Evolutionary conservation across 30 jellyfish, hydroid and myxozoan genomes (phyloP).

Genomic region (Aurelia aurita): DNA sequence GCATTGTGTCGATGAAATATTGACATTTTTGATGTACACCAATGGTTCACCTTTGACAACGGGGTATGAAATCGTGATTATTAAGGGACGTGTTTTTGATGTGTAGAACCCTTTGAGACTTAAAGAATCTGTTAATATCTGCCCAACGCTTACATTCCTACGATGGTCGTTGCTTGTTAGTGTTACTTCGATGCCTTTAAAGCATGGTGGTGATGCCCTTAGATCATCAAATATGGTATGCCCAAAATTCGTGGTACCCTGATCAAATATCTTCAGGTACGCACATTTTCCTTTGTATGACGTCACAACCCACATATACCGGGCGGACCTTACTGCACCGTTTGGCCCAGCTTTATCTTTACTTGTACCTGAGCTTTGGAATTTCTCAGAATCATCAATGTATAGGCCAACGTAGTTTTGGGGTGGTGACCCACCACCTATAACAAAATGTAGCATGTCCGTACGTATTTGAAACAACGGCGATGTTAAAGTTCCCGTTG

Average conservation of each 20-base stretch:
- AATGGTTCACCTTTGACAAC: constrained; percentile 26
- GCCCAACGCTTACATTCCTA: constrained; percentile 11
- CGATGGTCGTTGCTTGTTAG: neutral
- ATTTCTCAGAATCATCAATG: constrained; percentile 22
- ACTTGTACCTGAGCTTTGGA: constrained; percentile 31
- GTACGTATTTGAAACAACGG: constrained; percentile 61
- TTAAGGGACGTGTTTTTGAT: constrained; percentile 23
- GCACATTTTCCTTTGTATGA: constrained; percentile 39
- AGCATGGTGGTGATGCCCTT: constrained; percentile 66
- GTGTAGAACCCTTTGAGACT: constrained; percentile 37
- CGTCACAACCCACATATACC: constrained; percentile 62
- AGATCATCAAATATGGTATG: constrained; percentile 54
- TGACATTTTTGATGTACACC: constrained; percentile 4
- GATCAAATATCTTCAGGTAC: constrained; percentile 17
- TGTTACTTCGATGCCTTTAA: constrained; percentile 24
- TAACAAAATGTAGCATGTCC: constrained; percentile 17
- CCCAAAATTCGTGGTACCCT: constrained; percentile 4
- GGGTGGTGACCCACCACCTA: constrained; percentile 65
- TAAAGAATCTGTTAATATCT: neutral
- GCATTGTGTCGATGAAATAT: constrained; percentile 6
- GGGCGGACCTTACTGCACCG: constrained; percentile 12
- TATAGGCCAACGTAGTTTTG: constrained; percentile 13
- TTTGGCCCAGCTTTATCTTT: neutral
- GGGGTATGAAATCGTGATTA: constrained; percentile 18
- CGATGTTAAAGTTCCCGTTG: constrained; percentile 62